Percentiles rank a stretch among this genome's conserved stretches.
Evolutionary conservation across 1,140 invertebrate species (phyloP).

Genomic region (Polypedilum pembai): DNA sequence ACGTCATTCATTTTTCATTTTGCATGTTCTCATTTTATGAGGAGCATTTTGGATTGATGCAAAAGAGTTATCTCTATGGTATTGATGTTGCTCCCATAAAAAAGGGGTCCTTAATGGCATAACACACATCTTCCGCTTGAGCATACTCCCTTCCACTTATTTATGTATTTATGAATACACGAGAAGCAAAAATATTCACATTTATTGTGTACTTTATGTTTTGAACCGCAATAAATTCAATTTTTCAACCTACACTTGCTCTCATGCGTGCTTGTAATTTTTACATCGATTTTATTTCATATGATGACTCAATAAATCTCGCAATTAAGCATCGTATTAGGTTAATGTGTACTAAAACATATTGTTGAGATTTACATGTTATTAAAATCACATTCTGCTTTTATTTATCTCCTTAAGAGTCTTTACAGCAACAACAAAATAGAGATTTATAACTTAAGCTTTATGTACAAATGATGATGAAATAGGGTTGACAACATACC

Average conservation of each 20-base stretch:
- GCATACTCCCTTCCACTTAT: background rate
- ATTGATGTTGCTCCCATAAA: background rate
- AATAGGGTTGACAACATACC: too few relatives aligned
- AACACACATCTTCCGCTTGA: background rate
- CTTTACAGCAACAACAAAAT: too few relatives aligned
- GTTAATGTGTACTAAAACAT: too few relatives aligned
- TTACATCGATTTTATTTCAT: background rate
- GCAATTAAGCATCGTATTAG: background rate
- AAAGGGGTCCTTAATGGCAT: background rate
- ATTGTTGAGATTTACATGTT: too few relatives aligned
- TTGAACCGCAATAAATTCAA: conserved; percentile 8
- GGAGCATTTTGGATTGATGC: background rate
- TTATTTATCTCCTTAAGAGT: too few relatives aligned
- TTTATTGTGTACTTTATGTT: background rate
- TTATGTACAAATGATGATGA: too few relatives aligned
- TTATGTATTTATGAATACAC: conserved; percentile 5
- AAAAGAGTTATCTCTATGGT: background rate
- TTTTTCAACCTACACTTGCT: background rate
- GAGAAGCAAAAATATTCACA: background rate
- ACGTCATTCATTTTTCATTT: too few relatives aligned
- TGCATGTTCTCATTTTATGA: too few relatives aligned
- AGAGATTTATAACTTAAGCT: too few relatives aligned
- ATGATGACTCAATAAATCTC: conserved; percentile 1
- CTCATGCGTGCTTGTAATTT: background rate
- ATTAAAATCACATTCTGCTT: too few relatives aligned